A percentile compares a stretch with the other conserved stretches of the same genome.
These are phyloP conservation scores for Sylvilagus bachmani DNA, from an alignment of 2,113 vertebrate species.

Conservation along the genomic window DNA sequence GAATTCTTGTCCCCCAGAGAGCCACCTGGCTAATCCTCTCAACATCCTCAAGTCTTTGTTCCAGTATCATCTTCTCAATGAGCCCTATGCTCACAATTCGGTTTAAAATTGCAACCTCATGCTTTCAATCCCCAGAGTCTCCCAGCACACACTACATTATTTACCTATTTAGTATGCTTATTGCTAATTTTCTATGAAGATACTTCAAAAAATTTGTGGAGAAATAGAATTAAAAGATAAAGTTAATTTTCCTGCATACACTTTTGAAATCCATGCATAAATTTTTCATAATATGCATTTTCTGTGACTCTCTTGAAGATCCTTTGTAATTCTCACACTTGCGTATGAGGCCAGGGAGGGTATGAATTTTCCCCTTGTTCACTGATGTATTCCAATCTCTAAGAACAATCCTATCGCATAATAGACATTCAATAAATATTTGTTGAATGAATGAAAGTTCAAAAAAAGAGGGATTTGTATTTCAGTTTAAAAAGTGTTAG, in stretches of 20 bases:
- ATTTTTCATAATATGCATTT: too few species aligned
- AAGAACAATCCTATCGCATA: slow-evolving; percentile 21
- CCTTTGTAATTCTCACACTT: neutral
- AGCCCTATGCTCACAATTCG: neutral
- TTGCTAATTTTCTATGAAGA: neutral
- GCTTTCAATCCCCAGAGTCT: neutral
- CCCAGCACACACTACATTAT: neutral
- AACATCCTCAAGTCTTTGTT: slow-evolving; percentile 33
- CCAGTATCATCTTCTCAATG: slow-evolving; percentile 47
- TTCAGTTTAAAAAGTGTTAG: slow-evolving; percentile 38
- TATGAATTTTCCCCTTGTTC: slow-evolving; percentile 37
- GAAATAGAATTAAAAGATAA: too few species aligned
- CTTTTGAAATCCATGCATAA: too few species aligned
- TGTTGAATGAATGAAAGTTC: slow-evolving; percentile 28
- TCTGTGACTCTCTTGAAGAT: too few species aligned
- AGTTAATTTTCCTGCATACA: too few species aligned
- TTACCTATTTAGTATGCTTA: neutral
- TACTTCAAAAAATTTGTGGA: too few species aligned
- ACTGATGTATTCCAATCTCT: neutral
- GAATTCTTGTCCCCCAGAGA: neutral
- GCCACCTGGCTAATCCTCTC: neutral
- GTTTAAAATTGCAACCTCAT: neutral
- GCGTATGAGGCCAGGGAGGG: neutral
- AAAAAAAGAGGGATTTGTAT: slow-evolving; percentile 46
- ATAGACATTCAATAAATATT: slow-evolving; percentile 10